Evolutionary conservation across 2,797 vertebrate genomes (phyloP), one percentile per base, ranked within the genome.

Genomic region (Odontamblyopus lacepedii): DNA sequence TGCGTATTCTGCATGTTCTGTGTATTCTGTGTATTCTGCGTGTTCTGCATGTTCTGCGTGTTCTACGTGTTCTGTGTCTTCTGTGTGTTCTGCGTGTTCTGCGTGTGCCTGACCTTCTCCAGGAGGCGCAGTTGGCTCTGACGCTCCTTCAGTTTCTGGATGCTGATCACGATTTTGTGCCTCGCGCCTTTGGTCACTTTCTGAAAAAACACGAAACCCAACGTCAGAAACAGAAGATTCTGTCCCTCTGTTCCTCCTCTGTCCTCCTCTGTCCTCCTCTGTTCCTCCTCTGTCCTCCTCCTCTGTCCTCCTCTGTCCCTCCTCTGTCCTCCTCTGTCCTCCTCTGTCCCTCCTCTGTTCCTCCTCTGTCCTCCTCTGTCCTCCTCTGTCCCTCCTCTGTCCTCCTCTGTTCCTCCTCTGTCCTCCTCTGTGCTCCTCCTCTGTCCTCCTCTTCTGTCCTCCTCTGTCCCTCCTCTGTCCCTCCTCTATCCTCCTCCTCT

Each of bases 121-220:
- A 99, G 88, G 79, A 95, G 96, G 77, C 97, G 97, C 63, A 99
- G 95, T 51, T 97, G 91, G 79, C 96, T 96, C 85, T 98, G 97
- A 70, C 98, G 93, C 83, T 99, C 98, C 89, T 96, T 98, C 80
- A 99, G 95, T 89, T 99, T 99, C 92, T 97, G 95, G 91, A 99
- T 97, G 85, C 98, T 99, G 94, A 99, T 98, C 76, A 98, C 95
- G 56, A 99, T 99, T 93, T 99, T 99, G 94, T 99, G 98, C 78
- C 98, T 91, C 0, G 98, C 98, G 5, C 98, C 98, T 96, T 98
- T 99, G 85, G 98, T 99, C 90, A 99, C 97, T 3, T 97, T 97
- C 97, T 99, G 93, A 67, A 86, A 70, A 38, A 53, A 23, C 1
- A 51, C 26, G 16, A 19, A 27, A 41, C 6, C 51, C n/a, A 6